These are phyloP conservation scores for Wasmannia auropunctata DNA, from an alignment of 1,140 invertebrate genomes.

Conservation along the genomic window DNA sequence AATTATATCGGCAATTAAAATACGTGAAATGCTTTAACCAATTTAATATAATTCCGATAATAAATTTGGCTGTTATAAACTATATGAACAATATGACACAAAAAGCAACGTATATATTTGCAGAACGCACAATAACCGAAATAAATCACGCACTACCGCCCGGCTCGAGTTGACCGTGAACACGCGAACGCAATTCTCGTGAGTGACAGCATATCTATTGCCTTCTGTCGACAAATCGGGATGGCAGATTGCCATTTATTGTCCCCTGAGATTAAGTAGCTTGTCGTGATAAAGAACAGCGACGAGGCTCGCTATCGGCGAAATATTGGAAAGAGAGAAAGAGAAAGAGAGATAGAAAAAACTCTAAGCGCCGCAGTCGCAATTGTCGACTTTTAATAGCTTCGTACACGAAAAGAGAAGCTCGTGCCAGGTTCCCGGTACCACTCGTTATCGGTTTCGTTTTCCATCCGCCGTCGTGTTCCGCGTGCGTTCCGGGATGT, in stretches of 20 bases:
- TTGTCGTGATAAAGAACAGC: constrained; percentile 41
- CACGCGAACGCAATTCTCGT: neutral
- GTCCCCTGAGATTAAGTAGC: constrained; percentile 31
- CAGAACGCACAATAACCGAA: neutral
- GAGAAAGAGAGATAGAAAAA: no score
- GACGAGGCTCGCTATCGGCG: constrained; percentile 10
- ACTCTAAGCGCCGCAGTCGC: constrained; percentile 37
- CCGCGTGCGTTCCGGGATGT: constrained; percentile 31
- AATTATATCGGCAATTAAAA: neutral
- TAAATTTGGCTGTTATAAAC: no score
- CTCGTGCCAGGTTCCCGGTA: constrained; percentile 64
- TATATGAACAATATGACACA: neutral
- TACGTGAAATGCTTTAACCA: neutral
- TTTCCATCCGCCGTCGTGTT: neutral
- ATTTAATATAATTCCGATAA: no score
- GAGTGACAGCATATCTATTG: constrained; percentile 43
- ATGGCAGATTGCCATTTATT: constrained; percentile 4
- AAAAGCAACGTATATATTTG: neutral
- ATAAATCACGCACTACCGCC: constrained; percentile 10
- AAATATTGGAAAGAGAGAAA: constrained; percentile 1
- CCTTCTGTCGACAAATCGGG: constrained; percentile 1
- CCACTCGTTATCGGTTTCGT: constrained; percentile 43
- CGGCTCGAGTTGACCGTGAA: neutral
- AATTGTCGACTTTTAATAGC: constrained; percentile 70
- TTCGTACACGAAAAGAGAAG: constrained; percentile 65